phyloP scores from a whole-genome alignment of 2,888 invertebrate species.

The Halocaridina rubra region DNA sequence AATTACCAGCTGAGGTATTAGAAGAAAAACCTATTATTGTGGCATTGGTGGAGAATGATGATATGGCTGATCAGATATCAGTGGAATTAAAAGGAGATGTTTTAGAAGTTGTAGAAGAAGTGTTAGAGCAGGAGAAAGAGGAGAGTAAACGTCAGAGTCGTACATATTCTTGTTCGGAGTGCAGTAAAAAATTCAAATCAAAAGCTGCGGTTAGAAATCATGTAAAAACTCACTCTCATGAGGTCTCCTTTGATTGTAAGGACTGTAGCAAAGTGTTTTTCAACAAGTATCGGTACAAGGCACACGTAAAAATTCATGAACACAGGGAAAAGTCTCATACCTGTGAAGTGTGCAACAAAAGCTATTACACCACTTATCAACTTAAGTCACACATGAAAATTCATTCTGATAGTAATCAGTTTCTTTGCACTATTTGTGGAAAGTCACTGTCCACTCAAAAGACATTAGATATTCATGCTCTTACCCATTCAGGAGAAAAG shows the following conservation, averaged over 20 bases:
- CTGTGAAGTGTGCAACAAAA: conserved; percentile 73
- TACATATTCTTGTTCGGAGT: conserved; percentile 52
- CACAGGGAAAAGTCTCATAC: conserved; percentile 49
- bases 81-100: conserved; percentile 32
- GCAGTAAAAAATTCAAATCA: conserved; percentile 51
- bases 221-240: conserved; percentile 44
- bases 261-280: conserved; percentile 59
- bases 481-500: conserved; percentile 78
- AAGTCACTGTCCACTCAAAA: conserved; percentile 72
- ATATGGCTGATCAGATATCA: not conserved
- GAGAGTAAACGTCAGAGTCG: conserved; percentile 29
- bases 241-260: conserved; percentile 52
- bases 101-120: conserved; percentile 43
- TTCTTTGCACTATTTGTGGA: conserved; percentile 60
- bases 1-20: not conserved
- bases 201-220: conserved; percentile 58
- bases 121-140: conserved; percentile 43
- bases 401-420: conserved; percentile 73
- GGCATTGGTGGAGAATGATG: conserved; percentile 2
- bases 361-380: conserved; percentile 83
- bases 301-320: conserved; percentile 58
- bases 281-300: conserved; percentile 50
- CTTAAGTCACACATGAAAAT: conserved; percentile 83
- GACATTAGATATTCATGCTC: conserved; percentile 82
- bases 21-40: conserved; percentile 10